phyloP scores from a whole-genome alignment of 2,113 vertebrate genomes.

The Poeciliopsis prolifica region DNA sequence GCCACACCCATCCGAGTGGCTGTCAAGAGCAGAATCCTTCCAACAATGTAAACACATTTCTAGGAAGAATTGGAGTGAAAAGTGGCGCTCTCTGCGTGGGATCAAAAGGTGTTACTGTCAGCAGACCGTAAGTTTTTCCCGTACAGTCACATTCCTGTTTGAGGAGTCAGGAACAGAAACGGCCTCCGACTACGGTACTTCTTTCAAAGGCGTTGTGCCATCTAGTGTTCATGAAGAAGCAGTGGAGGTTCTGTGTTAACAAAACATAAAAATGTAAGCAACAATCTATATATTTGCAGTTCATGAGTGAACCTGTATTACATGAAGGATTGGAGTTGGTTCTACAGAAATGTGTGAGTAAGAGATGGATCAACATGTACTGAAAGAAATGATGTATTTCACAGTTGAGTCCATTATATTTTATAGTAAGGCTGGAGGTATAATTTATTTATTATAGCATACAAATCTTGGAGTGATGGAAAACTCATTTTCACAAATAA shows the following conservation, averaged over 20 bases:
- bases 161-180: background rate
- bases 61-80: background rate
- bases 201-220: constrained; percentile 31
- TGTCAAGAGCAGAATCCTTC: background rate
- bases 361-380: too few relatives aligned
- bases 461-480: background rate
- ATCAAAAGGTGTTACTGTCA: background rate
- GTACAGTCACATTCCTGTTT: background rate
- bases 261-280: background rate
- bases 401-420: background rate
- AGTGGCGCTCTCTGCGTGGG: too few relatives aligned
- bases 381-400: background rate
- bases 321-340: too few relatives aligned
- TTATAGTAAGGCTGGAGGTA: background rate
- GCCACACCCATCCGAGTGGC: too few relatives aligned
- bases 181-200: background rate
- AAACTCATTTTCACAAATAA: background rate
- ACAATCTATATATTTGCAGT: too few relatives aligned
- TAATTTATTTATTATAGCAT: background rate
- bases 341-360: too few relatives aligned
- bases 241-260: background rate
- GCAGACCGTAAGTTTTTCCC: background rate
- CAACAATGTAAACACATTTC: background rate
- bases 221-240: constrained; percentile 49
- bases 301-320: too few relatives aligned